phyloP scores from a whole-genome alignment of 2,888 invertebrate species.

The Rhagonycha lutea region DNA sequence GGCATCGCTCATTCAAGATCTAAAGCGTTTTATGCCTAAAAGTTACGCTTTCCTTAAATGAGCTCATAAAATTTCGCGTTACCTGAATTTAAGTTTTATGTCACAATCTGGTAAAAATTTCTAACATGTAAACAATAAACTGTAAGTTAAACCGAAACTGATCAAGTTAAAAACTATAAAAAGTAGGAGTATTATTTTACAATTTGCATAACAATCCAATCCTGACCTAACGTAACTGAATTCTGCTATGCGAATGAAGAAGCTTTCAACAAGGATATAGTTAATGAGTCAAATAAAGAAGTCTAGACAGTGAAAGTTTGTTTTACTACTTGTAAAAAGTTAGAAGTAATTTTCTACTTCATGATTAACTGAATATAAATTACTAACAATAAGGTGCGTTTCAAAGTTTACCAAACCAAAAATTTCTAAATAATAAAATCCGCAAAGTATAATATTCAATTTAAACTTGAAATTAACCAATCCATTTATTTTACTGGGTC shows the following conservation, averaged over 20 bases:
- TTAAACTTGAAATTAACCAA: not conserved
- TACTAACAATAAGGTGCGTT: not conserved
- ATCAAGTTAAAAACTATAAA: no score
- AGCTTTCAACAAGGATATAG: not conserved
- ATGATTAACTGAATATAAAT: conserved; percentile 15
- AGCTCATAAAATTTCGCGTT: not conserved
- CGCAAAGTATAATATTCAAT: not conserved
- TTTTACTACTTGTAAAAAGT: not conserved
- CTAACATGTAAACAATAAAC: no score
- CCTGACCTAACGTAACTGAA: not conserved
- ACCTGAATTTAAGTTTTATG: no score
- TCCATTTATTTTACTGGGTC: not conserved
- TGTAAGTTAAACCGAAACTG: no score
- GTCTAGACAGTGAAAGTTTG: conserved; percentile 1
- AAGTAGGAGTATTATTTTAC: not conserved
- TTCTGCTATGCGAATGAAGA: not conserved
- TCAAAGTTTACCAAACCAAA: not conserved
- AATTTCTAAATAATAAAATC: not conserved
- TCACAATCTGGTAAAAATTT: no score
- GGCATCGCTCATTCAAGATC: no score
- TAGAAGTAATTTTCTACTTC: conserved; percentile 12
- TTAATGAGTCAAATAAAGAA: conserved; percentile 5
- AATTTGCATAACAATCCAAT: not conserved
- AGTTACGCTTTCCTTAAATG: no score
- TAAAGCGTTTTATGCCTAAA: no score